A percentile compares a stretch with the other conserved stretches of the same genome.
Evolutionary conservation across 2,888 invertebrate genomes (phyloP).

Genomic region (Synanthedon formicaeformis): DNA sequence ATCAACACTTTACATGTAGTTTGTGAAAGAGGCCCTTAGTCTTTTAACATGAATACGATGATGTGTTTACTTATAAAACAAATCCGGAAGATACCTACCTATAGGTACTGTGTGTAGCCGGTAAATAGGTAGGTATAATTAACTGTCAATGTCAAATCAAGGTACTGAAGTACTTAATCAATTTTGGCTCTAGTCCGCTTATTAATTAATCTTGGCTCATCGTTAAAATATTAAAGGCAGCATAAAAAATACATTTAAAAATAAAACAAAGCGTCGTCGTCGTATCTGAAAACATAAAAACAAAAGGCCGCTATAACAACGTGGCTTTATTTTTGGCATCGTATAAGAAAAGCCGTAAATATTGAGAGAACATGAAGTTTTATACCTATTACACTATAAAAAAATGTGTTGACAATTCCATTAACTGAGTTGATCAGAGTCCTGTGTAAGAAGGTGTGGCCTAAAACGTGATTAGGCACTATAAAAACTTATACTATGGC

Average conservation of each 20-base stretch:
- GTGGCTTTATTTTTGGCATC: not conserved
- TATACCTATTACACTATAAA: not conserved
- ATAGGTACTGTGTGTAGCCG: no score
- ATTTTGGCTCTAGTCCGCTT: not conserved
- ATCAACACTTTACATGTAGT: no score
- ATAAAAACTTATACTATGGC: no score
- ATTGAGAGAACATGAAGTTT: not conserved
- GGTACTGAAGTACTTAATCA: not conserved
- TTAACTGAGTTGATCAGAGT: no score
- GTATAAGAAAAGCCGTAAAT: not conserved
- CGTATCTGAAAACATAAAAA: not conserved
- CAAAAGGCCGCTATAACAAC: not conserved
- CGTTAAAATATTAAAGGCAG: not conserved
- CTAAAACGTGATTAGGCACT: no score
- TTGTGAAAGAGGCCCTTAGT: no score
- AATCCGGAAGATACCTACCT: no score
- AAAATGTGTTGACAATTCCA: no score
- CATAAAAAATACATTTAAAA: not conserved
- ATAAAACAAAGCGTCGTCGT: not conserved
- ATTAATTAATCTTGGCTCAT: not conserved
- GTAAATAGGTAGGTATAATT: not conserved
- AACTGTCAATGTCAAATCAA: not conserved
- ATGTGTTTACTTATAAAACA: no score
- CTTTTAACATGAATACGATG: no score
- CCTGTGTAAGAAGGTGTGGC: no score